Base-by-base conservation (phyloP, 2,888 invertebrate genomes). In the Campoplex capitator region DNA sequence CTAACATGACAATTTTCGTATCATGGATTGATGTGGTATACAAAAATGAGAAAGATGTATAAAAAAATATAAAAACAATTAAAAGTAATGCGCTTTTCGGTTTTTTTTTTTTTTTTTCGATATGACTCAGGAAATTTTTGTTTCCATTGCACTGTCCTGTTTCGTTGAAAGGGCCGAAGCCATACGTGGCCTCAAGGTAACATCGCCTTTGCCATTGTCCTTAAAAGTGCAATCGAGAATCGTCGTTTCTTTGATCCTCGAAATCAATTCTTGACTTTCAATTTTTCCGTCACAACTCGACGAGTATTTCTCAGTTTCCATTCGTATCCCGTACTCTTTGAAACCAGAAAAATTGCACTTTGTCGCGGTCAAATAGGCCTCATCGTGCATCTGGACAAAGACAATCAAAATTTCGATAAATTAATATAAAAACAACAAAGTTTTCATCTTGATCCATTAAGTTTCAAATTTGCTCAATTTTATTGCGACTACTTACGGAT, bases 291-390 rank as follows among this genome's bases (percentile, higher is more conserved):
- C 84, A 18, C 84, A 65, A 77, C 88, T 84, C 84, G 88, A 81
- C 11, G 91, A 79, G 86, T 92, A 91, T 87, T 93, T 93, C 68
- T 95, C 93, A 8, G 95, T 95, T 90, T 96, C 95, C 28, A 95
- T 93, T 73, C 95, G 94, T 77, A 96, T 94, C 2, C 95, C 96
- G 90, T 94, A 95, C 86, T 95, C 95, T 89, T 92, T 94, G 88
- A 95, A 95, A 85, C 95, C 92, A 9, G 92, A 92, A 77, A 96
- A 94, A 35, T 85, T 90, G 67, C 94, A 95, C 54, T 94, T 92
- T 8, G 91, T 91, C 28, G 94, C 92, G 42, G 87, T 91, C 28
- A 95, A 88, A 73, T 88, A 91, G 38, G 95, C 94, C 73, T 95
- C 93, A 84, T 96, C 95, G 73, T 95, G 94, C 6, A 96, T 89